These are phyloP conservation scores for Ctenopoma multispine DNA, from an alignment of 2,797 vertebrate genomes.

Conservation along the genomic window DNA sequence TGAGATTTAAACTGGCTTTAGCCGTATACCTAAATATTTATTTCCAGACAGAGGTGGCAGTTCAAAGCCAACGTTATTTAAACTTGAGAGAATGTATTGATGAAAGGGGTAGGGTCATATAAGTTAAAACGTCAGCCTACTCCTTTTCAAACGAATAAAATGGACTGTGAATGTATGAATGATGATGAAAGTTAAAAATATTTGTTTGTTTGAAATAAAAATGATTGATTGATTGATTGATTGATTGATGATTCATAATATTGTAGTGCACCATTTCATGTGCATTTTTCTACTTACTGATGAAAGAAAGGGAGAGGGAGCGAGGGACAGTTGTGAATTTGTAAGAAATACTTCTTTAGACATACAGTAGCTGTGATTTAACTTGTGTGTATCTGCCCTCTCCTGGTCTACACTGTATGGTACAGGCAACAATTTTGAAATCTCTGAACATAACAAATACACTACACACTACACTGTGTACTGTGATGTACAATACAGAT, in stretches of 20 bases:
- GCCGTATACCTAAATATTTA: constrained; percentile 21
- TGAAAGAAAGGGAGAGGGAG: neutral
- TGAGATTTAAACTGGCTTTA: constrained; percentile 12
- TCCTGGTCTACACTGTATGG: constrained; percentile 51
- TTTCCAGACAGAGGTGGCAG: neutral
- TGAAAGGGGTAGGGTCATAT: too few species aligned
- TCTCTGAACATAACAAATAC: neutral
- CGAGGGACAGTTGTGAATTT: neutral
- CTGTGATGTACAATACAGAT: neutral
- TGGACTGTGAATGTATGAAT: too few species aligned
- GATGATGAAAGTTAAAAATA: too few species aligned
- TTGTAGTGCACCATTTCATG: neutral
- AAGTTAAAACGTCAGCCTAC: too few species aligned
- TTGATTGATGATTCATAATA: neutral
- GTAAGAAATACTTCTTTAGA: neutral
- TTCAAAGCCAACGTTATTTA: neutral
- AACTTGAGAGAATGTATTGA: constrained; percentile 3
- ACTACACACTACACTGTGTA: neutral
- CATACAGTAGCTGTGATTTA: constrained; percentile 3
- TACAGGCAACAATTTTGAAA: constrained; percentile 30
- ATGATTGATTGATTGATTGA: too few species aligned
- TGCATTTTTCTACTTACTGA: neutral
- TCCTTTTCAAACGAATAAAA: too few species aligned
- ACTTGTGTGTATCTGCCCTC: constrained; percentile 66
- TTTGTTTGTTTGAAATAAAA: too few species aligned